Percentiles rank a stretch among this genome's conserved stretches.
These are phyloP conservation scores for Linurgus olivaceus DNA, from an alignment of 2,797 vertebrate species.

Conservation along the genomic window DNA sequence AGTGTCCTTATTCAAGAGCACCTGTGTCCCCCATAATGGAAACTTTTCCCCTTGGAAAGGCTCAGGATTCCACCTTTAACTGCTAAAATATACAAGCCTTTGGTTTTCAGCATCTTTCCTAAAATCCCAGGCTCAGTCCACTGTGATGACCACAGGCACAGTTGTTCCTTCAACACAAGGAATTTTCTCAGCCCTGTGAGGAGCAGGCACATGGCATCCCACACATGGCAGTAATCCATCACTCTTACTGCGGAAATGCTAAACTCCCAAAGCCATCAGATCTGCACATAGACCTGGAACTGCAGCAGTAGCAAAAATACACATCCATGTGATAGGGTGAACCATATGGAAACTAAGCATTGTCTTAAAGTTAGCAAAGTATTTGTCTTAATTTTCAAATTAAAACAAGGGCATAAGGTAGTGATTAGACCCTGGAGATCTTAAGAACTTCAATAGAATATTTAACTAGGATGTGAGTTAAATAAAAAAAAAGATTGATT, in stretches of 20 bases:
- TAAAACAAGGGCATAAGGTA: not conserved
- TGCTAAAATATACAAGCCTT: not conserved
- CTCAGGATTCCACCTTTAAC: not conserved
- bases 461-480: not conserved
- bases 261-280: not conserved
- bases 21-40: rapidly evolving
- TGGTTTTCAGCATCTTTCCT: not conserved
- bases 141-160: not conserved
- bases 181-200: not conserved
- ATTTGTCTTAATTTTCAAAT: not conserved
- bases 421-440: not conserved
- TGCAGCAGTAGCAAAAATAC: not conserved
- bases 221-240: not conserved
- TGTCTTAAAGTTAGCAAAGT: not conserved
- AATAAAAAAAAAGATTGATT: not conserved
- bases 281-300: not conserved
- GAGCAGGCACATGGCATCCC: not conserved
- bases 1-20: not conserved
- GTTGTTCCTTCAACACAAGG: not conserved
- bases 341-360: not conserved
- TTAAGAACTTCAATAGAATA: not conserved
- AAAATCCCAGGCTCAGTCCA: not conserved
- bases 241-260: not conserved
- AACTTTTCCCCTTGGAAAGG: not conserved
- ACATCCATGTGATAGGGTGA: rapidly evolving